phyloP scores from a whole-genome alignment of 2,888 invertebrate species.

The Hofmannophila pseudospretella region DNA sequence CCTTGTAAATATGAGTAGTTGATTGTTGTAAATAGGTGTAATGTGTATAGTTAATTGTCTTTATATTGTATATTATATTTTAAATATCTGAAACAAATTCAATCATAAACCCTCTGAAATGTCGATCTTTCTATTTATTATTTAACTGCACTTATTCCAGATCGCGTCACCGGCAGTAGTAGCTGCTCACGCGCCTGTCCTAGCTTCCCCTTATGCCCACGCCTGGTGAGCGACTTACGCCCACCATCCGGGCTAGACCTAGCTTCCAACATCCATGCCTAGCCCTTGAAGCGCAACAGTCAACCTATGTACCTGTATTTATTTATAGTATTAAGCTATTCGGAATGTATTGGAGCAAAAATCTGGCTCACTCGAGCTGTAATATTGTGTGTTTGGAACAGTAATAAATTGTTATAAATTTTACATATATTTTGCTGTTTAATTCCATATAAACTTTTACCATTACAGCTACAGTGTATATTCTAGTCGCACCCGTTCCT shows the following conservation, averaged over 20 bases:
- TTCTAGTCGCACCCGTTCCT: no score
- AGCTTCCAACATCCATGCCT: constrained; percentile 22
- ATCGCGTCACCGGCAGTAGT: constrained; percentile 58
- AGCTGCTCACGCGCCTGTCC: constrained; percentile 47
- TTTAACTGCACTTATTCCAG: no score
- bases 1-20: no score
- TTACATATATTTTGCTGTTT: background rate
- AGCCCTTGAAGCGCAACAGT: constrained; percentile 56
- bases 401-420: constrained; percentile 38
- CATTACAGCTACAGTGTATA: no score
- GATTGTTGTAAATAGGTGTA: no score
- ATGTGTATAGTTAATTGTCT: no score
- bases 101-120: no score
- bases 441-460: background rate
- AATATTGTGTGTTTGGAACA: constrained; percentile 41
- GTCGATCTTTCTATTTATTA: no score
- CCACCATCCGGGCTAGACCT: constrained; percentile 17
- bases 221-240: constrained; percentile 45
- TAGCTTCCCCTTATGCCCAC: constrained; percentile 48
- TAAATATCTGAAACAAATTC: no score
- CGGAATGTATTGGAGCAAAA: constrained; percentile 37
- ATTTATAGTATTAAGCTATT: constrained; percentile 33
- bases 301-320: constrained; percentile 45
- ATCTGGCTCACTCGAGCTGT: constrained; percentile 35
- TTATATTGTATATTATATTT: no score